A percentile compares a stretch with the other conserved stretches of the same genome.
Evolutionary conservation across 2,888 invertebrate species (phyloP).

Genomic region (Orthosia gracilis): DNA sequence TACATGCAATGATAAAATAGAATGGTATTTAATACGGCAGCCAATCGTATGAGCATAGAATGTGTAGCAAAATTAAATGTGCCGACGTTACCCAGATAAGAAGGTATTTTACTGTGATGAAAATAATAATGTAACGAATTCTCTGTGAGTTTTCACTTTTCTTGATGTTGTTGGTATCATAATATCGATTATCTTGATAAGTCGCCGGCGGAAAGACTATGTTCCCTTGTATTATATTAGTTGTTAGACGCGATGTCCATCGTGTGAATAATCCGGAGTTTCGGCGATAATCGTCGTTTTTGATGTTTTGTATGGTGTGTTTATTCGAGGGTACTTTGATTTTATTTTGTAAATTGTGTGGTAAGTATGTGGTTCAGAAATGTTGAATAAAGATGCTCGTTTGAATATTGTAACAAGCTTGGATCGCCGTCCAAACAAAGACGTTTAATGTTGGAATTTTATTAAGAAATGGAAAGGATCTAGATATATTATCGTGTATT

Average conservation of each 20-base stretch:
- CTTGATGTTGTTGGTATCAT: constrained; percentile 31
- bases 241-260: constrained; percentile 69
- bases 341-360: constrained; percentile 40
- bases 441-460: not conserved
- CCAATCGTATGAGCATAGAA: not conserved
- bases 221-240: constrained; percentile 78
- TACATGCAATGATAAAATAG: constrained; percentile 13
- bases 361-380: constrained; percentile 18
- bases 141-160: constrained; percentile 54
- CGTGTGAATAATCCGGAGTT: constrained; percentile 84
- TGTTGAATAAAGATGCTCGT: constrained; percentile 2
- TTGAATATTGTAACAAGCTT: constrained; percentile 18
- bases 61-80: constrained; percentile 53
- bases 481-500: constrained; percentile 36
- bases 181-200: constrained; percentile 50
- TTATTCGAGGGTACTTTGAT: constrained; percentile 41
- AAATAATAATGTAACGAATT: constrained; percentile 16
- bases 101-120: constrained; percentile 24
- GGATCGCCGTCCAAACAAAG: constrained; percentile 15
- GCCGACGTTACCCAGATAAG: constrained; percentile 15
- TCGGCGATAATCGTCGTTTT: constrained; percentile 72
- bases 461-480: not conserved
- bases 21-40: not conserved
- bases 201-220: constrained; percentile 68
- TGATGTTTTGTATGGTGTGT: constrained; percentile 52